phyloP scores from a whole-genome alignment of 2,113 vertebrate genomes.

The Mola mola region DNA sequence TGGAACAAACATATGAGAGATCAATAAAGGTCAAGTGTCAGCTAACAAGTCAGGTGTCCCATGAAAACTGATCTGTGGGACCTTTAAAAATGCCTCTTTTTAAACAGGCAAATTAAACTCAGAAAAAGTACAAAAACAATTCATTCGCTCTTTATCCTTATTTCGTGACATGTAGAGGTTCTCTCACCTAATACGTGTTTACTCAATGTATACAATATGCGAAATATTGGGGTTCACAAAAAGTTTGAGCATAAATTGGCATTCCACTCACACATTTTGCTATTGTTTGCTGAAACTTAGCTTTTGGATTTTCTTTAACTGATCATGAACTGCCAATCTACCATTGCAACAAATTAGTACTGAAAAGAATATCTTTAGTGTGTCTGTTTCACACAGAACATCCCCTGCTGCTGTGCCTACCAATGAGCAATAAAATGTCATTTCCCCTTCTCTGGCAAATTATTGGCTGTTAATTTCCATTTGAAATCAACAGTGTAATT shows the following conservation, averaged over 20 bases:
- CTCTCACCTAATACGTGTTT: too few relatives aligned
- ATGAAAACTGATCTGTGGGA: slow-evolving; percentile 26
- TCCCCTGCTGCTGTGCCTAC: background rate
- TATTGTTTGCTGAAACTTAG: too few relatives aligned
- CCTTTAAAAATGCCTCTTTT: slow-evolving; percentile 9
- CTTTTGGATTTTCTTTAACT: slow-evolving; percentile 21
- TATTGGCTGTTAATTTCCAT: slow-evolving; percentile 61
- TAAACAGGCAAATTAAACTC: slow-evolving; percentile 4
- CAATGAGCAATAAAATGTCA: slow-evolving; percentile 38
- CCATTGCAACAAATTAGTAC: slow-evolving; percentile 1
- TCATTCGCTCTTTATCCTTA: too few relatives aligned
- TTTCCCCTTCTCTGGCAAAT: slow-evolving; percentile 51
- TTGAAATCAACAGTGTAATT: slow-evolving; percentile 71
- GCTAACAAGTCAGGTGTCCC: slow-evolving; percentile 16
- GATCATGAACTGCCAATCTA: slow-evolving; percentile 26
- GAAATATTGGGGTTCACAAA: too few relatives aligned
- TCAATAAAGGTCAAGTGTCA: slow-evolving; percentile 39
- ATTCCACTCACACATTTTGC: too few relatives aligned
- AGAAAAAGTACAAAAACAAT: slow-evolving; percentile 19
- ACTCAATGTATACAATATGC: too few relatives aligned
- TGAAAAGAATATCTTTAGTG: background rate
- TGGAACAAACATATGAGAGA: slow-evolving; percentile 33
- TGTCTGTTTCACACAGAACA: background rate
- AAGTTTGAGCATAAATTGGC: too few relatives aligned
- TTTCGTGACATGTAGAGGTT: too few relatives aligned